Evolutionary conservation across 2,888 invertebrate genomes (phyloP).

Genomic region (Syritta pipiens): DNA sequence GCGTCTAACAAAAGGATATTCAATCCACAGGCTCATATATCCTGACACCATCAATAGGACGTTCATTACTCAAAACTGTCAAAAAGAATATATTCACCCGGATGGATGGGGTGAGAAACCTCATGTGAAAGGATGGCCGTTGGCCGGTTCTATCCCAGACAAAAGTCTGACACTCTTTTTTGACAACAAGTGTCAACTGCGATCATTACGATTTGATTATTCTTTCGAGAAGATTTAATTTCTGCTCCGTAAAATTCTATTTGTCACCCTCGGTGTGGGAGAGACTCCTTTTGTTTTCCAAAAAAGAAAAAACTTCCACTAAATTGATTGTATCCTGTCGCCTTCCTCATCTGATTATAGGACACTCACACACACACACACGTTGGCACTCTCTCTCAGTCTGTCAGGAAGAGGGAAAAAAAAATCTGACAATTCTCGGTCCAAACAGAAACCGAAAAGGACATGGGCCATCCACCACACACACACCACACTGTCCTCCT

Average conservation of each 20-base stretch:
- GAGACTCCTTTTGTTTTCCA: constrained; percentile 21
- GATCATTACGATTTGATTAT: constrained; percentile 58
- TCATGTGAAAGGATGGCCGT: no score
- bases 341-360: constrained; percentile 45
- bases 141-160: no score
- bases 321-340: constrained; percentile 52
- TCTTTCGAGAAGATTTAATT: constrained; percentile 50
- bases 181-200: constrained; percentile 63
- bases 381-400: no score
- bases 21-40: not conserved
- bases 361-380: no score
- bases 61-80: constrained; percentile 62
- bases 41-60: constrained; percentile 49
- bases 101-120: no score
- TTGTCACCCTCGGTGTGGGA: not conserved
- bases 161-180: no score
- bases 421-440: no score
- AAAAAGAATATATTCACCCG: no score
- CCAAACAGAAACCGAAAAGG: not conserved
- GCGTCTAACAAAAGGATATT: not conserved
- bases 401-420: no score
- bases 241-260: constrained; percentile 16
- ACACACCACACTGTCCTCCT: no score
- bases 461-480: no score
- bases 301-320: constrained; percentile 38